Percentiles rank a stretch among this genome's conserved stretches.
Evolutionary conservation across 2,113 vertebrate genomes (phyloP).

Genomic region (Todiramphus chloris): DNA sequence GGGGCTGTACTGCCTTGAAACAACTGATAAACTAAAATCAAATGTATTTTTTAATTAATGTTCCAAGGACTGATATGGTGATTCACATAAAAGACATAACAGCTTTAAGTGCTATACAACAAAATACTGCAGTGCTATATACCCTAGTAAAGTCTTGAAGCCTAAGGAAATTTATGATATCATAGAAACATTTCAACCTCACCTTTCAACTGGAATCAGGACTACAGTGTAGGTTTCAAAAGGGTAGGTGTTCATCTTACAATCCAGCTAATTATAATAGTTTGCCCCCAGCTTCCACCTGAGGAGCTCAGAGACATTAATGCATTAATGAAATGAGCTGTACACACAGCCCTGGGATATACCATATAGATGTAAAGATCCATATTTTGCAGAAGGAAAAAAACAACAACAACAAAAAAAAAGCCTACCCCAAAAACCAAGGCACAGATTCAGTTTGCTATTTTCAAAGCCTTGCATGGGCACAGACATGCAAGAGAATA

Average conservation of each 20-base stretch:
- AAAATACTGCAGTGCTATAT: neutral
- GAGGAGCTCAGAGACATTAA: neutral
- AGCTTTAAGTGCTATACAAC: neutral
- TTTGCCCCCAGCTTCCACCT: neutral
- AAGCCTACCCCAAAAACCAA: neutral
- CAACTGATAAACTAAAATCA: slow-evolving; percentile 15
- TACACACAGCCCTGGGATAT: neutral
- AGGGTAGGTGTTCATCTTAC: neutral
- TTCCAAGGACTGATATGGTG: neutral
- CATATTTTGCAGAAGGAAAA: neutral
- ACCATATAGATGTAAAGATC: neutral
- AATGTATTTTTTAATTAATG: slow-evolving; percentile 1
- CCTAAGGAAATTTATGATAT: neutral
- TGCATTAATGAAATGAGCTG: neutral
- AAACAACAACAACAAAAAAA: neutral
- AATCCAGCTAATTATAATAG: neutral
- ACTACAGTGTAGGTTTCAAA: neutral
- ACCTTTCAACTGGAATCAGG: neutral
- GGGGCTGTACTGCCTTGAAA: slow-evolving; percentile 20
- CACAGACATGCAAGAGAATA: neutral
- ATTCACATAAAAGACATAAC: neutral
- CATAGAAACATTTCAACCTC: neutral
- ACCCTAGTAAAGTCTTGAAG: neutral
- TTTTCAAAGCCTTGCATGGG: neutral
- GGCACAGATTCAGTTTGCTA: neutral